A percentile compares a stretch with the other conserved stretches of the same genome.
Conservation (phyloP, 1,140 invertebrate species). For the Atta cephalotes region DNA sequence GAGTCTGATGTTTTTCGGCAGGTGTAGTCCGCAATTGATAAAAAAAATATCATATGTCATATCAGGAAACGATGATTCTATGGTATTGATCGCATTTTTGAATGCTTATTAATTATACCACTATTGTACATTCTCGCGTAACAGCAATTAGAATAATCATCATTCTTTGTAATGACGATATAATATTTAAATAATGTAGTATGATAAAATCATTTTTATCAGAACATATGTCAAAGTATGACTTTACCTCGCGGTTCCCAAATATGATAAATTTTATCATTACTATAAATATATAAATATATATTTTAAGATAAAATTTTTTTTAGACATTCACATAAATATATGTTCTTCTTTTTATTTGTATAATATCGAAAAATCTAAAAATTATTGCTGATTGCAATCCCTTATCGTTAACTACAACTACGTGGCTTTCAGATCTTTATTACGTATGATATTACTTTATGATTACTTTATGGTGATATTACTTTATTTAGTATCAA, state of each 20-base stretch:
- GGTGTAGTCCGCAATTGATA: not conserved
- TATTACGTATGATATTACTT: not conserved
- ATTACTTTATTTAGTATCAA: not conserved
- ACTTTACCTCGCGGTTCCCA: not conserved
- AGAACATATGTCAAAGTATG: not conserved
- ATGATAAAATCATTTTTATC: not conserved
- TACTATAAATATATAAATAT: not conserved
- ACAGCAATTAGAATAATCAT: conserved; percentile 18
- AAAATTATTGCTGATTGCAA: conserved; percentile 10
- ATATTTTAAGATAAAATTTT: not conserved
- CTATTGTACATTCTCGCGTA: not conserved
- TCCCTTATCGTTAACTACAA: conserved; percentile 18
- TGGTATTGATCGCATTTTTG: not conserved
- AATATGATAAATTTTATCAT: not conserved
- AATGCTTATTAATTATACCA: not conserved
- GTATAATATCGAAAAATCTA: not conserved
- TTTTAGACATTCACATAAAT: not conserved
- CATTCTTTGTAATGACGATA: not conserved
- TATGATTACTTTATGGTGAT: not conserved
- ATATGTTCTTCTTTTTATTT: not conserved
- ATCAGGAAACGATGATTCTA: not conserved
- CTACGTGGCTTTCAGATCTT: not conserved
- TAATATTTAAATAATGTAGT: conserved; percentile 18
- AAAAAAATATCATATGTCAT: conserved; percentile 17
- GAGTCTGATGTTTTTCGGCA: conserved; percentile 4